Percentiles rank a stretch among this genome's conserved stretches.
Conservation (phyloP, 2,888 invertebrate species). For the Yponomeuta cagnagella region DNA sequence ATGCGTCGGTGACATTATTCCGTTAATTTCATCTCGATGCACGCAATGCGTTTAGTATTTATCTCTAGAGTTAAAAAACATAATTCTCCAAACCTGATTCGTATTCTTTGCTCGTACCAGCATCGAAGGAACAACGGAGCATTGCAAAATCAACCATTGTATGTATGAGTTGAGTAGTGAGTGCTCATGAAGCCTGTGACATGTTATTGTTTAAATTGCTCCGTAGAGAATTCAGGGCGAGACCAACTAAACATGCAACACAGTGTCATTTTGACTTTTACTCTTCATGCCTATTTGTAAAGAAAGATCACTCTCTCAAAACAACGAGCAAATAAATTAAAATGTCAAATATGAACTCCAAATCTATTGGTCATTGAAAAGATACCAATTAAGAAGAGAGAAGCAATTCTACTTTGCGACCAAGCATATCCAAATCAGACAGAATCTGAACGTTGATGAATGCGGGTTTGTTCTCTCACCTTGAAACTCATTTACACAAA, state of each 20-base stretch:
- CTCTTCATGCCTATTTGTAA: constrained; percentile 8
- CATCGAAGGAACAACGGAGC: constrained; percentile 5
- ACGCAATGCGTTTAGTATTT: constrained; percentile 6
- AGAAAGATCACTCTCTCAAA: constrained; percentile 9
- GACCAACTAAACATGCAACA: constrained; percentile 23
- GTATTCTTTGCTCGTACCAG: constrained; percentile 11
- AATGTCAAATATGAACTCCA: constrained; percentile 23
- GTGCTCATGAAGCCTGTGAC: constrained; percentile 25
- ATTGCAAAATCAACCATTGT: constrained; percentile 28
- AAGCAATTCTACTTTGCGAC: neutral
- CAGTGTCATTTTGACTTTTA: constrained; percentile 24
- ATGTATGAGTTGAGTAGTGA: constrained; percentile 22
- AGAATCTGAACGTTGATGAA: constrained; percentile 3
- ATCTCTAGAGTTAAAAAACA: neutral
- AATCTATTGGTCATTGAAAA: constrained; percentile 18
- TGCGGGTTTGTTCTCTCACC: constrained; percentile 23
- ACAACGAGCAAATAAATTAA: constrained; percentile 23
- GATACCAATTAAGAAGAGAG: neutral
- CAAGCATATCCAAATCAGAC: neutral
- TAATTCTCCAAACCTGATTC: constrained; percentile 10
- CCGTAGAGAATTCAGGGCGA: constrained; percentile 25
- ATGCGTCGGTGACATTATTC: constrained; percentile 23
- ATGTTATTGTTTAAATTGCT: constrained; percentile 29
- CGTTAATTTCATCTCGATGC: constrained; percentile 7
- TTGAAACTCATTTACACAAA: constrained; percentile 25